phyloP scores from a whole-genome alignment of 1,140 invertebrate genomes.

The Macrosteles quadrilineatus region DNA sequence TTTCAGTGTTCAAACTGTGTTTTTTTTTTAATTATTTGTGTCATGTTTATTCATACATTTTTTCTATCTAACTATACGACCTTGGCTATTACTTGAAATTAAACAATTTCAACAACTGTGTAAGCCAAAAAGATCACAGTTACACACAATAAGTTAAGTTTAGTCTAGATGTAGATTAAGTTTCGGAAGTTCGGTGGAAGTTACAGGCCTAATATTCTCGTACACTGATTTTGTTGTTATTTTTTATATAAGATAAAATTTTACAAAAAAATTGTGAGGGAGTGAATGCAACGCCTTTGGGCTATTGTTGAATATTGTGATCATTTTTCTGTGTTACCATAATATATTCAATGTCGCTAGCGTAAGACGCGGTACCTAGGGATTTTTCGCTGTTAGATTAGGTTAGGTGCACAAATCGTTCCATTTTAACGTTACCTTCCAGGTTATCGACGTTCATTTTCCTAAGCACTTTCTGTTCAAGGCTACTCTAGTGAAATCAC shows the following conservation, averaged over 20 bases:
- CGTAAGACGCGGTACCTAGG: background rate
- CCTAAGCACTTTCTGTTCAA: background rate
- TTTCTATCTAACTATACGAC: background rate
- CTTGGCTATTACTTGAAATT: background rate
- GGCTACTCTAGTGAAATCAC: background rate
- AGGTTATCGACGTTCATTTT: background rate
- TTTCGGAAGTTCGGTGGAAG: background rate
- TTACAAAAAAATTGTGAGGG: background rate
- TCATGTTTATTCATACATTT: background rate
- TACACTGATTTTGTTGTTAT: slow-evolving; percentile 21
- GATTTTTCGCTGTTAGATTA: background rate
- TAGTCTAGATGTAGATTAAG: slow-evolving; percentile 1
- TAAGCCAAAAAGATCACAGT: background rate
- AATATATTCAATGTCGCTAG: background rate
- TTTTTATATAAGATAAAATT: slow-evolving; percentile 11
- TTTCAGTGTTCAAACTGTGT: background rate
- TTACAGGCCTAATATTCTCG: slow-evolving; percentile 20
- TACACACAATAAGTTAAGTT: background rate
- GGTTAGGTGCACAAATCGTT: background rate
- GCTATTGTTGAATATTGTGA: slow-evolving; percentile 3
- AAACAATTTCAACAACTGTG: background rate
- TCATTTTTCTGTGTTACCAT: slow-evolving; percentile 12
- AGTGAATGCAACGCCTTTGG: background rate
- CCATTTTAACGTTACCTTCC: background rate
- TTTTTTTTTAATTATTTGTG: background rate